Conservation (phyloP, 2,113 vertebrate species). For the Catharus fuscescens region DNA sequence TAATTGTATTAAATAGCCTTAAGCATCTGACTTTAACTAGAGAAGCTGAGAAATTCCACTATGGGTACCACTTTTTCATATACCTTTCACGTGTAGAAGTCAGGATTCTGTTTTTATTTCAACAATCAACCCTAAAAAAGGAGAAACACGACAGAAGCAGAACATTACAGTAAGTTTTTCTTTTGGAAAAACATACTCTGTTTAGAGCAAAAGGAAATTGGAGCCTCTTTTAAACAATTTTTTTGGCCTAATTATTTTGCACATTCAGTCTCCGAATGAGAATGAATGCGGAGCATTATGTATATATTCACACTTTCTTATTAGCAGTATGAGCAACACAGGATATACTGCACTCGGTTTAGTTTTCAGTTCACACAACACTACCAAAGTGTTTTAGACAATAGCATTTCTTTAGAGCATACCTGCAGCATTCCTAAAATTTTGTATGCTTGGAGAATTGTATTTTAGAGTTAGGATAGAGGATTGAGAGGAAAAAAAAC, state of each 20-base stretch:
- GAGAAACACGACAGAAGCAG: not conserved
- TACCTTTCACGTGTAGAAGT: not conserved
- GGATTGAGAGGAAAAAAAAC: not conserved
- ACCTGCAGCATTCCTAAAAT: not conserved
- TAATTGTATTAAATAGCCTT: constrained; percentile 47
- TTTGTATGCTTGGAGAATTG: not conserved
- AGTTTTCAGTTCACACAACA: not conserved
- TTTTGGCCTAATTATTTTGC: not conserved
- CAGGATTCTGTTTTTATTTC: not conserved
- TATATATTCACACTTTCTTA: not conserved
- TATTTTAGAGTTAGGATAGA: not conserved
- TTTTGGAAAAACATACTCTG: not conserved
- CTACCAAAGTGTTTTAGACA: not conserved
- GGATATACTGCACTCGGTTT: not conserved
- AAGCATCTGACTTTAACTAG: constrained; percentile 39
- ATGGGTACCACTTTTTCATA: not conserved
- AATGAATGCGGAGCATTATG: not conserved
- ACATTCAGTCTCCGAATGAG: not conserved
- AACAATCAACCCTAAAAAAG: not conserved
- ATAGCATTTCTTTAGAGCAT: not conserved
- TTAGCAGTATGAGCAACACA: not conserved
- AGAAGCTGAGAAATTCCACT: constrained; percentile 29
- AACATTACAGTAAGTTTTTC: not conserved
- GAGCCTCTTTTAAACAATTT: not conserved
- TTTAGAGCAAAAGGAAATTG: not conserved